Base-by-base conservation (phyloP, 2,113 vertebrate species). In the Oceanites oceanicus region DNA sequence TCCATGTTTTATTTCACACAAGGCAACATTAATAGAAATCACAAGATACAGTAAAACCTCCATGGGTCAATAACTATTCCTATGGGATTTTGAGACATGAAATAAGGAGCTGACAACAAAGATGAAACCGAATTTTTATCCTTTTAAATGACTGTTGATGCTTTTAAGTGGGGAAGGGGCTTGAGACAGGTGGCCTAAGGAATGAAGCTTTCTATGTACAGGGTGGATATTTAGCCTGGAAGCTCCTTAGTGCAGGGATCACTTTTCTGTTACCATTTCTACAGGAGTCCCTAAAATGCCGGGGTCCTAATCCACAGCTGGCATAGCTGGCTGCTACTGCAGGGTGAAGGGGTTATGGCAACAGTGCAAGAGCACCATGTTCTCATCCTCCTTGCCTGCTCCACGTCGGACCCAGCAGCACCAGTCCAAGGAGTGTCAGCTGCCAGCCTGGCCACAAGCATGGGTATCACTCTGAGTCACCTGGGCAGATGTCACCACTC, bases 341-440 rank as follows among this genome's bases (percentile, higher is more conserved):
- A 44, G n/a, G 18, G 14, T 32, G 19, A 49, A 50, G 7, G 42
- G 7, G 4, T 89, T 75, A 14, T 34, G 20, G 5, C 25, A 77
- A 6, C 4, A 49, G 18, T 16, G 8, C 38, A 81, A 78, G 44
- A 82, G 2, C 20, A 18, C 10, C 0, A 1, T 63, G 38, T 15
- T 9, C 21, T 68, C 25, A 21, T 26, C 22, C 25, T 82, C 30
- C 40, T 53, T 61, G 11, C 8, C 38, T 67, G 22, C 25, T 66
- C 29, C 0, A 0, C 62, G 38, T 53, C 2, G 4, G n/a, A 58
- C 6, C 30, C 22, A 42, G 55, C 29, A 74, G 19, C n/a, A 34
- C 10, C 20, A 56, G 30, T 15, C 15, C 53, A 49, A 83, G 25
- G 29, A 47, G 11, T 3, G 6, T 42, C 42, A 32, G 34, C 65